Evolutionary conservation across 2,113 vertebrate species (phyloP), one percentile per base, ranked within the genome.

Genomic region (Corapipo altera): DNA sequence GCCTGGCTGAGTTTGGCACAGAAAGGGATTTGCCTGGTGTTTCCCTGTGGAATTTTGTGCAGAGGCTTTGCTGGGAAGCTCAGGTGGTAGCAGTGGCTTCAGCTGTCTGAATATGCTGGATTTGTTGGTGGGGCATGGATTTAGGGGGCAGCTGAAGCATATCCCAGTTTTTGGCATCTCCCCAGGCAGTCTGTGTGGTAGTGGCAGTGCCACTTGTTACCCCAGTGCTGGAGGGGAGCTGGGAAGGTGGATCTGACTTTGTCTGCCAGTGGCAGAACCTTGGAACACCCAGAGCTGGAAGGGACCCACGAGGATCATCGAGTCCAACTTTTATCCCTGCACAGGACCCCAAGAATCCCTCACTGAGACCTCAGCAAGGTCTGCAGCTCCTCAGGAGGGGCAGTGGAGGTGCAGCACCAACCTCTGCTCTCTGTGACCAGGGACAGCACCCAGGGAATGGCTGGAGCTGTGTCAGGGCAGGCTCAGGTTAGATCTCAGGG

Each of bases 401-500:
- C 33, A 75, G 70, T 7, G 35, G n/a, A 61, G 23, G n/a, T 16
- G 23, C 59, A 61, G 59, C 54, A 59, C 33, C 15, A 3, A 3
- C 4, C 61, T 46, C 22, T 89, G 46, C 54, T 26, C 37, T 27
- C 32, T 11, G 58, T 7, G 27, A 32, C 4, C 27, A 67, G 52
- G 22, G 44, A 59, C 22, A 61, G 61, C 4, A 54, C 7, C 23
- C 28, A 30, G 37, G 58, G 28, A 62, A 6, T 0, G 4, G 6
- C 33, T n/a, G 46, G 52, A 75, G 33, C 23, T 67, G 15, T 13
- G 61, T 1, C 44, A 82, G 52, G 27, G 0, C 0, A 4, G 4
- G 8, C 0, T 5, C 0, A 24, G 37, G 19, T 0, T 20, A 33
- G 37, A 52, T 1, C 7, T 44, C 10, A 39, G 44, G 32, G 0